A percentile compares a stretch with the other conserved stretches of the same genome.
Conservation (phyloP, 2,888 invertebrate genomes). For the Cryptocephalus primarius region DNA sequence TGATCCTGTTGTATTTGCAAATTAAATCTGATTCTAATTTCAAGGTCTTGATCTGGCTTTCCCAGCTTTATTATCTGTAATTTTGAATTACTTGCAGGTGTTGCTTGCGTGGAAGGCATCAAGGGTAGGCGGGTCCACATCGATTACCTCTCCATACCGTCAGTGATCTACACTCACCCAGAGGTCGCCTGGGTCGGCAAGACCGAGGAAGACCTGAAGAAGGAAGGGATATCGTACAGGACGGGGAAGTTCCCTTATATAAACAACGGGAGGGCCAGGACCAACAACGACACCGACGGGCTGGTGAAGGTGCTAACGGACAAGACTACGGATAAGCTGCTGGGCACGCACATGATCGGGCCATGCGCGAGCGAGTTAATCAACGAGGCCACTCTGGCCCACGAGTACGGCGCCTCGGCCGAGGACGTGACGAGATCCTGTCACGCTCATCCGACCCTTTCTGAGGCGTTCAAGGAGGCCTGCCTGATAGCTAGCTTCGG, state of each 20-base stretch:
- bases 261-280: background rate
- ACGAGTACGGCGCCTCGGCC: constrained; percentile 97
- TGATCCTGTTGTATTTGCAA: too few relatives aligned
- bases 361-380: constrained; percentile 94
- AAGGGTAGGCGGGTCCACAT: constrained; percentile 87
- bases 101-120: constrained; percentile 28
- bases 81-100: too few relatives aligned
- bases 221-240: background rate
- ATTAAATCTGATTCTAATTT: too few relatives aligned
- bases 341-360: constrained; percentile 88
- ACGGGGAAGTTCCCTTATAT: background rate
- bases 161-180: constrained; percentile 97
- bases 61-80: too few relatives aligned
- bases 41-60: too few relatives aligned
- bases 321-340: too few relatives aligned
- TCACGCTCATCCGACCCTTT: constrained; percentile 97
- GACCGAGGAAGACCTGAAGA: constrained; percentile 71
- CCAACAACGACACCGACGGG: constrained; percentile 5
- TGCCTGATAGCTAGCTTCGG: constrained; percentile 93
- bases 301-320: too few relatives aligned
- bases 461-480: constrained; percentile 95
- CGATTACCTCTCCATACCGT: constrained; percentile 98
- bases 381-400: constrained; percentile 94
- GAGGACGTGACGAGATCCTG: constrained; percentile 97
- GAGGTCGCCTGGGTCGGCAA: constrained; percentile 99